Evolutionary conservation across 2,888 invertebrate genomes (phyloP).

Genomic region (Biston stratarius): DNA sequence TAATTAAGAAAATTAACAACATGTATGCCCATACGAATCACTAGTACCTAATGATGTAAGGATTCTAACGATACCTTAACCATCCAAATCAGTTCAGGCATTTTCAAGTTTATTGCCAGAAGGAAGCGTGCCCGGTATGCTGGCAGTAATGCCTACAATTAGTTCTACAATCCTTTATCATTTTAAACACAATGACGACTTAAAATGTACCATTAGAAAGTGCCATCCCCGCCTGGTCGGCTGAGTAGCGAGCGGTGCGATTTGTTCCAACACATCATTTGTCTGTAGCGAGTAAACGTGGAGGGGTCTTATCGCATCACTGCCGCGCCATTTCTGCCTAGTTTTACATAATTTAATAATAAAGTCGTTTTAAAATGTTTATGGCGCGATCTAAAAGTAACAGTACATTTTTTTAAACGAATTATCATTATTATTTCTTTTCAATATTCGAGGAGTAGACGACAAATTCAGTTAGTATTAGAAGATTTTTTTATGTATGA

Average conservation of each 20-base stretch:
- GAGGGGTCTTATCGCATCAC: constrained; percentile 64
- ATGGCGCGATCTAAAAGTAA: constrained; percentile 6
- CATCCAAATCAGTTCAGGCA: too few relatives aligned
- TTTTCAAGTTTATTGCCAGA: background rate
- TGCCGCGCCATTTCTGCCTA: constrained; percentile 69
- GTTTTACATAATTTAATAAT: constrained; percentile 64
- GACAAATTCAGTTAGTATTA: too few relatives aligned
- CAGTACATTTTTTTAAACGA: background rate
- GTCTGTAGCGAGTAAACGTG: constrained; percentile 8
- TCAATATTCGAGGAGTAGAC: too few relatives aligned
- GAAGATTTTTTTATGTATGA: too few relatives aligned
- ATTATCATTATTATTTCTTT: too few relatives aligned
- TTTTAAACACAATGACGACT: constrained; percentile 6
- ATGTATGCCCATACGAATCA: too few relatives aligned
- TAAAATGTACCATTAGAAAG: constrained; percentile 7
- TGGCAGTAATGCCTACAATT: background rate
- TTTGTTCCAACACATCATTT: constrained; percentile 24
- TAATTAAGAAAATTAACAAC: too few relatives aligned
- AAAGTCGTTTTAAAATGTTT: constrained; percentile 27
- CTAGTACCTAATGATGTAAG: too few relatives aligned
- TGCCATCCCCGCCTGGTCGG: background rate
- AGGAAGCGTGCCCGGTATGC: background rate
- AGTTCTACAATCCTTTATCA: background rate
- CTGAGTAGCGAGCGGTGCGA: constrained; percentile 5
- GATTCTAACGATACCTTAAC: too few relatives aligned